Evolutionary conservation across 2,797 vertebrate genomes (phyloP).

Genomic region (Epinephelus coioides): DNA sequence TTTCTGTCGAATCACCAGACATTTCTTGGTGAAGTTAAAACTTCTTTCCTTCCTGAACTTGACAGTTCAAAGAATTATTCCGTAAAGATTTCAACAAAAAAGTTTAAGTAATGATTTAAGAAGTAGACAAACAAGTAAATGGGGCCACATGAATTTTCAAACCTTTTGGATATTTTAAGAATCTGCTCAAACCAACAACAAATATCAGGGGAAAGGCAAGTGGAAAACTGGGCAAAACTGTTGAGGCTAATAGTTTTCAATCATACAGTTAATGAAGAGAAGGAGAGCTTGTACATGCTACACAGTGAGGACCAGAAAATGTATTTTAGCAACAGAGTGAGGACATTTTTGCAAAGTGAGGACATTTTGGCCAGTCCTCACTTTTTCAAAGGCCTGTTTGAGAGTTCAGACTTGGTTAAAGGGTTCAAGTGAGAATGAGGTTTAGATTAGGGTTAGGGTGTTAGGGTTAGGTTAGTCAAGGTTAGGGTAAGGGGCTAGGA

Average conservation of each 20-base stretch:
- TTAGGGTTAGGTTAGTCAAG: too few relatives aligned
- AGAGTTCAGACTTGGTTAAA: too few relatives aligned
- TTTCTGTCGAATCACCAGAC: not conserved
- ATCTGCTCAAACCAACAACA: conserved; percentile 15
- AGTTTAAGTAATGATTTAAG: not conserved
- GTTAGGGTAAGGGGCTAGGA: too few relatives aligned
- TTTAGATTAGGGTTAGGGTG: too few relatives aligned
- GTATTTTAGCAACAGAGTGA: too few relatives aligned
- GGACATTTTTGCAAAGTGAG: too few relatives aligned
- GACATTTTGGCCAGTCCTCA: too few relatives aligned
- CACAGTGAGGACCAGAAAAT: too few relatives aligned
- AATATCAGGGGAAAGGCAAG: not conserved
- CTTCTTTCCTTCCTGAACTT: not conserved
- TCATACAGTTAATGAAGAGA: conserved; percentile 4
- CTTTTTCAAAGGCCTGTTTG: too few relatives aligned
- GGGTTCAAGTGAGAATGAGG: too few relatives aligned
- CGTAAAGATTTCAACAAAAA: not conserved
- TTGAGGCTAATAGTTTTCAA: not conserved
- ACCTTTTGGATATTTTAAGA: conserved; percentile 7
- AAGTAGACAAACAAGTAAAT: not conserved
- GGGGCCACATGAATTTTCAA: not conserved
- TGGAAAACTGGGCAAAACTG: not conserved
- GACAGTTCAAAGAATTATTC: not conserved
- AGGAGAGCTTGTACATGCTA: not conserved
- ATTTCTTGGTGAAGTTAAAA: not conserved